A percentile compares a stretch with the other conserved stretches of the same genome.
phyloP scores from a whole-genome alignment of 2,113 vertebrate genomes.

The Seriola rivoliana region DNA sequence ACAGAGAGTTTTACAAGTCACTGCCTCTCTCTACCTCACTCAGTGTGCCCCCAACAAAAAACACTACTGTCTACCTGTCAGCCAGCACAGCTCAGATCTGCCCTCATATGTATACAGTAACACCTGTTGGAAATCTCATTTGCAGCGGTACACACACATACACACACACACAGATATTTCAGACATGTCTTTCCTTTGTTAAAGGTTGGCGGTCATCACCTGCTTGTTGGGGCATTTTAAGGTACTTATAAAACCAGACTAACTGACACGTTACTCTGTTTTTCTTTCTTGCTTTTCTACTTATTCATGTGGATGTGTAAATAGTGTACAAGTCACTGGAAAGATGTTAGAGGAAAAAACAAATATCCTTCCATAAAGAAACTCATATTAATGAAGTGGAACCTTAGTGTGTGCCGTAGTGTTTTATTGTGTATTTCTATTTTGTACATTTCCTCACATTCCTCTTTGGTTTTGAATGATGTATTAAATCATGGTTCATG shows the following conservation, averaged over 20 bases:
- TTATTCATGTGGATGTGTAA: constrained; percentile 42
- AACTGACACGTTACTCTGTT: constrained; percentile 24
- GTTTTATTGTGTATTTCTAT: constrained; percentile 39
- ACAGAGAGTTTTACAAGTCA: constrained; percentile 4
- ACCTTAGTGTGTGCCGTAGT: constrained; percentile 14
- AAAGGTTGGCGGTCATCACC: background rate
- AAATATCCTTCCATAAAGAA: constrained; percentile 45
- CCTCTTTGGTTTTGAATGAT: constrained; percentile 47
- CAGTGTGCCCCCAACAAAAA: constrained; percentile 22
- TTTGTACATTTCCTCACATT: constrained; percentile 68
- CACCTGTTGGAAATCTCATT: background rate
- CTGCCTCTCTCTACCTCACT: constrained; percentile 65
- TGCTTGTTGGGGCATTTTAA: constrained; percentile 23
- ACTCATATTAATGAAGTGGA: constrained; percentile 33
- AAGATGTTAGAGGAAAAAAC: constrained; percentile 42
- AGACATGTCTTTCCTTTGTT: background rate
- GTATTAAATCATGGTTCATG: constrained; percentile 26
- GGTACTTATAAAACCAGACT: constrained; percentile 41
- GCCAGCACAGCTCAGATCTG: background rate
- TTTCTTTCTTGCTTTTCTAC: constrained; percentile 42
- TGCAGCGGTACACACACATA: background rate
- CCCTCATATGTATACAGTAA: background rate
- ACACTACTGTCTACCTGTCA: background rate
- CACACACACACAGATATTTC: background rate
- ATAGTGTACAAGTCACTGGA: constrained; percentile 69